A percentile compares a stretch with the other conserved stretches of the same genome.
Evolutionary conservation across 1,140 invertebrate genomes (phyloP).

Genomic region (Aphis gossypii): DNA sequence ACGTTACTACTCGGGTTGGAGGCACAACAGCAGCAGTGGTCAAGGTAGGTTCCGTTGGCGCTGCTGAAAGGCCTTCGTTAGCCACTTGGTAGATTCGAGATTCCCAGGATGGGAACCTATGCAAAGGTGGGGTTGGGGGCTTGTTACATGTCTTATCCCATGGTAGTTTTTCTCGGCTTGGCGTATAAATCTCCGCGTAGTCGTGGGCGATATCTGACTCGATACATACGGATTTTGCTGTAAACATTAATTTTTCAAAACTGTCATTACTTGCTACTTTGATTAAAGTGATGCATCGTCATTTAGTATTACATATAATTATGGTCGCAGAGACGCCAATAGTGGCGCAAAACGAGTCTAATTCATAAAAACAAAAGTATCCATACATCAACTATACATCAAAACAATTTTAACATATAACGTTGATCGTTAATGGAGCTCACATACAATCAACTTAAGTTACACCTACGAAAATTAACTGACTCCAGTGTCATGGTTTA

Average conservation of each 20-base stretch:
- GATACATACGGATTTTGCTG: conserved; percentile 62
- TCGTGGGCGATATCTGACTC: conserved; percentile 76
- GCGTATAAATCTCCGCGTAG: conserved; percentile 94
- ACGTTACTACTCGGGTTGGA: conserved; percentile 55
- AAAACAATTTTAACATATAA: neutral
- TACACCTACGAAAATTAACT: too few relatives aligned
- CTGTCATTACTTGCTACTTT: too few relatives aligned
- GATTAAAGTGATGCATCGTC: neutral
- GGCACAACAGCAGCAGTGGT: conserved; percentile 62
- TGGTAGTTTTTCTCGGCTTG: conserved; percentile 75
- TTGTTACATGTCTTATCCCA: conserved; percentile 64
- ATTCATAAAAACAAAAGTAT: neutral
- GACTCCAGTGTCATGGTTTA: neutral
- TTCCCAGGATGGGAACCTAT: conserved; percentile 90
- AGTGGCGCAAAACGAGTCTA: neutral
- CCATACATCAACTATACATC: neutral
- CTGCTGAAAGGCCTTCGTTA: conserved; percentile 77
- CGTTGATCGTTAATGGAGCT: too few relatives aligned
- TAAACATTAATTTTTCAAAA: neutral
- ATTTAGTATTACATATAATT: neutral
- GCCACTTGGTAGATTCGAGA: conserved; percentile 91
- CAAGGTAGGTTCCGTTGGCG: conserved; percentile 63
- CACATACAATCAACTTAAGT: neutral
- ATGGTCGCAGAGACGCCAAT: neutral
- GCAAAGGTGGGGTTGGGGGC: conserved; percentile 88